Conservation (phyloP, 2,797 vertebrate species). For the Peromyscus melanophrys region DNA sequence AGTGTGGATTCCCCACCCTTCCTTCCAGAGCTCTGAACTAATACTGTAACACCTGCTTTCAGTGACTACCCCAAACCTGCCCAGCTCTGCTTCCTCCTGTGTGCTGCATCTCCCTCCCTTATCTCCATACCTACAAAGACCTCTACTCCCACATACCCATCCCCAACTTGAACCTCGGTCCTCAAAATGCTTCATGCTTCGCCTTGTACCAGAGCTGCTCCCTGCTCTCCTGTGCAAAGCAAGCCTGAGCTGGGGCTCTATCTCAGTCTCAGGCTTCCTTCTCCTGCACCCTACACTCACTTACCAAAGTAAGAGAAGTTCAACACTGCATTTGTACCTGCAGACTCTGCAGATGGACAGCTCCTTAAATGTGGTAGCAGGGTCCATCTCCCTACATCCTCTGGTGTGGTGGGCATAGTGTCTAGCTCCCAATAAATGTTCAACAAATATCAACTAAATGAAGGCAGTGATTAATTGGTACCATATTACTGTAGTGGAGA, state of each 20-base stretch:
- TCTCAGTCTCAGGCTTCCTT: neutral
- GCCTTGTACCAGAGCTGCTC: neutral
- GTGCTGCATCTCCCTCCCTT: neutral
- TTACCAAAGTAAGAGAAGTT: constrained; percentile 21
- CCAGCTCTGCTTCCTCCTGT: neutral
- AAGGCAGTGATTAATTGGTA: constrained; percentile 30
- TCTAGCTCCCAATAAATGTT: neutral
- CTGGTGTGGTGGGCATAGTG: neutral
- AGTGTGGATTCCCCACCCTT: neutral
- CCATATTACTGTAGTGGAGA: neutral
- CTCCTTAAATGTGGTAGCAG: neutral
- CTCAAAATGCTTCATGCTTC: neutral
- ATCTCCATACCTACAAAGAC: neutral
- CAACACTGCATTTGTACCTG: neutral
- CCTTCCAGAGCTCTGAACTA: neutral
- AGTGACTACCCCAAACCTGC: accelerated
- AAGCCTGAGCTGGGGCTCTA: neutral
- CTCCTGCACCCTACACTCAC: neutral
- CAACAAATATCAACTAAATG: neutral
- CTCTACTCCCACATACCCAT: neutral
- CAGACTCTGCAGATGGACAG: neutral
- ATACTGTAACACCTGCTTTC: neutral
- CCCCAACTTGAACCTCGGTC: neutral
- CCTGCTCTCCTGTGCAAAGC: neutral
- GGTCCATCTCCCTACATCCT: neutral